Evolutionary conservation across 2,113 vertebrate species (phyloP), one percentile per base, ranked within the genome.

Genomic region (Platycercus adscitus): DNA sequence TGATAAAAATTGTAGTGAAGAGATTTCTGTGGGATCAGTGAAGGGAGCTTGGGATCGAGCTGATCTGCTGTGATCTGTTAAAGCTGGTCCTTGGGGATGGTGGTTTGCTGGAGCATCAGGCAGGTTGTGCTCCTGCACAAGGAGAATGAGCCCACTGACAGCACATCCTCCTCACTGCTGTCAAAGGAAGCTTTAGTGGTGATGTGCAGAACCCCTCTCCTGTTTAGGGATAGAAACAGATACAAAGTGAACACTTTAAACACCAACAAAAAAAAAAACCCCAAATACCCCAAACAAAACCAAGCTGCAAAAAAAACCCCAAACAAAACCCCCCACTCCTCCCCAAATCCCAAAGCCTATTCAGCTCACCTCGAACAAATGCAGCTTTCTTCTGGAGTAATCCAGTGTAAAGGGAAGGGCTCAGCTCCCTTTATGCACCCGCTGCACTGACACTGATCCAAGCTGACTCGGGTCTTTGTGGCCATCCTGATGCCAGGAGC

Each of bases 331-430:
- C 25, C 13, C 4, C 65, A 75, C 55, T 49, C 81, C 33, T 50
- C 35, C 18, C 21, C 23, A 25, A 85, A 63, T 21, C 79, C 75
- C 46, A 50, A 76, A 60, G 69, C 50, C 88, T 60, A 92, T 90
- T 89, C 91, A 97, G 82, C 58, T 76, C 85, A 25, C 90, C 86
- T 83, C 53, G 1, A 77, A 95, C 93, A 97, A 96, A 87, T 20
- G 13, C 19, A 69, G 92, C 96, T 97, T 97, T 97, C 92, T 96
- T 90, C 84, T 61, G 83, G 88, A 68, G 91, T 89, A 95, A 21
- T 44, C 71, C 94, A 75, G 95, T 95, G 95, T 35, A 88, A 91
- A 96, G 89, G 93, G 86, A 89, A 95, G 87, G 72, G 94, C 93
- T 95, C 89, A 46, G 88, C 94, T 76, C 75, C 86, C 78, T 95